Percentiles rank a stretch among this genome's conserved stretches.
Conservation (phyloP, 1,140 invertebrate genomes). For the Microplitis demolitor region DNA sequence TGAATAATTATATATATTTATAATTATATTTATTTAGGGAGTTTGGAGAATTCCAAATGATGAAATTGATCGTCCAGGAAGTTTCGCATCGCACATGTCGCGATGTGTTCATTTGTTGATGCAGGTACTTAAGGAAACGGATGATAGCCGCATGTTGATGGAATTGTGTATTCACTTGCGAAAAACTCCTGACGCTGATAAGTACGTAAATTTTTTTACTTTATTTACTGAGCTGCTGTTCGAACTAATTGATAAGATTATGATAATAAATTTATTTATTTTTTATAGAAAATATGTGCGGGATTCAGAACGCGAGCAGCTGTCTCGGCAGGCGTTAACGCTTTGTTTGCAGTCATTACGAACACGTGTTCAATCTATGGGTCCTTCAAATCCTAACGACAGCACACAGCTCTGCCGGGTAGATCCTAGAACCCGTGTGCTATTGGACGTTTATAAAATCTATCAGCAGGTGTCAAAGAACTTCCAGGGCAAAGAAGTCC, state of each 20-base stretch:
- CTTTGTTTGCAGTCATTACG: conserved; percentile 70
- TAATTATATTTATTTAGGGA: conserved; percentile 63
- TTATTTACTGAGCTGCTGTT: background rate
- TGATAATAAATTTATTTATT: conserved; percentile 26
- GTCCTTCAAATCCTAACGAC: conserved; percentile 34
- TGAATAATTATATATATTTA: no score
- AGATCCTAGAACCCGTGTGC: conserved; percentile 52
- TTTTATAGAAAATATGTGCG: conserved; percentile 74
- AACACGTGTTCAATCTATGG: conserved; percentile 53
- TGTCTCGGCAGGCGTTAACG: conserved; percentile 75
- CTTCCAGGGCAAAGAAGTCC: conserved; percentile 62
- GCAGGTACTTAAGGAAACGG: conserved; percentile 77
- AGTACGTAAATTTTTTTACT: conserved; percentile 62
- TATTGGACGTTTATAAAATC: conserved; percentile 69
- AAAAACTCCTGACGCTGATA: conserved; percentile 80
- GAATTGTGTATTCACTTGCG: conserved; percentile 79
- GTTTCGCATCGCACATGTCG: conserved; percentile 90
- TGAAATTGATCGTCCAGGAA: conserved; percentile 90
- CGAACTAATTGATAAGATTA: background rate
- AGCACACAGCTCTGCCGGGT: conserved; percentile 33
- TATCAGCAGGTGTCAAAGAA: conserved; percentile 68
- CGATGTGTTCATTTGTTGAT: conserved; percentile 80
- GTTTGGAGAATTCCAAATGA: conserved; percentile 88
- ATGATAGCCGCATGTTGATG: conserved; percentile 81
- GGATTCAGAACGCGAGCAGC: conserved; percentile 77